Base-by-base conservation (phyloP, 2,797 vertebrate genomes). In the Channallabes apus region DNA sequence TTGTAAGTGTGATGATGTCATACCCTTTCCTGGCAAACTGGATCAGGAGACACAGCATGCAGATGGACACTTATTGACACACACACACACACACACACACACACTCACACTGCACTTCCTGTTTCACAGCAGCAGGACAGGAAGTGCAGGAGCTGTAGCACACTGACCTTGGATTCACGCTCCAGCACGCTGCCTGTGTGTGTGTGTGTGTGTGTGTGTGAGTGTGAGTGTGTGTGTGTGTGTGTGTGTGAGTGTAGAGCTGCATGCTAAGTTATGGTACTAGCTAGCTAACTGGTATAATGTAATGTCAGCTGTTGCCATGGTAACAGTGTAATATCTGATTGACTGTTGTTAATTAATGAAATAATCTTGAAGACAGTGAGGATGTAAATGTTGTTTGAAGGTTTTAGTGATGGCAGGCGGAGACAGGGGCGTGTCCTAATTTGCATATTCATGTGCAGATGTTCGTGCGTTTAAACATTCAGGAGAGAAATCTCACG, bases 121-220 rank as follows among this genome's bases (percentile, higher is more conserved):
- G 38, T 38, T 38, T 38, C 38, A 76, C 84, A 73, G 79, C 89
- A 86, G 82, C 84, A 77, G 87, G 85, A 83, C 88, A 89, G 90
- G 89, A 89, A 89, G 87, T 82, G 78, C 84, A 87, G 86, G 82
- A 68, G 84, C 32, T 59, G 65, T 46, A 62, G 56, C 82, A 67
- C 82, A 18, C 51, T n/a, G 62, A 11, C 17, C n/a, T n/a, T n/a
- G n/a, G n/a, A n/a, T n/a, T n/a, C n/a, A n/a, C n/a, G n/a, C n/a
- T n/a, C n/a, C n/a, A n/a, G n/a, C n/a, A n/a, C n/a, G n/a, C n/a
- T n/a, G n/a, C n/a, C n/a, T n/a, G n/a, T n/a, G n/a, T n/a, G n/a
- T n/a, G n/a, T n/a, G n/a, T n/a, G n/a, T n/a, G n/a, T n/a, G n/a
- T n/a, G n/a, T n/a, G n/a, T n/a, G n/a, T n/a, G n/a, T n/a, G n/a